Base-by-base conservation (phyloP, 2,113 vertebrate genomes). In the Nothocercus julius region DNA sequence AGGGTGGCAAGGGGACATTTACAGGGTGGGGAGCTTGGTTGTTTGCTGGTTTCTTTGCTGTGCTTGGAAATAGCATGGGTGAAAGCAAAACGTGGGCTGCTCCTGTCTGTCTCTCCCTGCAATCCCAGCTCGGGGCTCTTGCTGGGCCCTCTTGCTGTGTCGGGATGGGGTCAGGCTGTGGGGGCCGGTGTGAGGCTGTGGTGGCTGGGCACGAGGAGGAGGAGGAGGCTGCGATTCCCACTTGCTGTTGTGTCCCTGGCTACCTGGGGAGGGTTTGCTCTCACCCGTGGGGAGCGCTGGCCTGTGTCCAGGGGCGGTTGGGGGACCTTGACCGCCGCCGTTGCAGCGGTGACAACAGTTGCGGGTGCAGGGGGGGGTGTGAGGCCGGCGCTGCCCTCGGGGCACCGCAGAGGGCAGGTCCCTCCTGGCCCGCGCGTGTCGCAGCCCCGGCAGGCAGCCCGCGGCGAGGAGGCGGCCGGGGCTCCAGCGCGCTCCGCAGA, bases 241-340 rank as follows among this genome's bases (percentile, higher is more conserved):
- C 51, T 44, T 13, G 47, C 36, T 5, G 44, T 16, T 4, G 47
- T 86, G 14, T 6, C 8, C 36, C 28, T 53, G 66, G 42, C 28
- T 59, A 30, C 27, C 0, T 0, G 61, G 56, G 3, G 12, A 53
- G 75, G 20, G 0, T 8, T 1, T 8, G 24, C 7, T 6, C 11
- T 32, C 80, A 20, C 15, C 3, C 22, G 0, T 1, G 0, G 69
- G 4, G 0, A 44, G 34, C 32, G 88, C 19, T 86, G 91, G 86
- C 83, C 62, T 1, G 0, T 0, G 0, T n/a, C 86, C 15, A 0
- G 0, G 13, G 3, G 83, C 84, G 3, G 45, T 91, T 95, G 84
- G 84, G 61, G 89, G 18, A 95, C 93, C 69, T 95, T 96, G 86
- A 1, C 13, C 94, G 22, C 7, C 0, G 0, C 8, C 1, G 4